Evolutionary conservation across 2,113 vertebrate species (phyloP), one percentile per base, ranked within the genome.

Genomic region (Neodontobutis hainanensis): DNA sequence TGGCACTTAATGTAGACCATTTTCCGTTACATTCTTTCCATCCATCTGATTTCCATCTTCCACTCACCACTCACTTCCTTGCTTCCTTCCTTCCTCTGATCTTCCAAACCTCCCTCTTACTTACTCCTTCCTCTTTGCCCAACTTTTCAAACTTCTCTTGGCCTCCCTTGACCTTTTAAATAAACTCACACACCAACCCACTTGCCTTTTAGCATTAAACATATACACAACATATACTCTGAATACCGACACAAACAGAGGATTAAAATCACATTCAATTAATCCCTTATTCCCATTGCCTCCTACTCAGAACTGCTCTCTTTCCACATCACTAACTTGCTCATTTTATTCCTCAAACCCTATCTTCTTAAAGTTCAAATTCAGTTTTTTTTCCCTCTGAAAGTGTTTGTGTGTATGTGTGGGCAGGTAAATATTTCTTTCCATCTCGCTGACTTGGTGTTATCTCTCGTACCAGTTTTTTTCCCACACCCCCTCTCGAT

Each of bases 381-480:
- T 58, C 52, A 5, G 64, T 68, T 70, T 66, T 66, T 42, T 47
- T 52, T 8, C 34, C 3, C 6, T 14, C 12, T 38, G 8, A 40
- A 40, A 43, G 32, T 27, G 35, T 56, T 43, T 58, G 34, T 45
- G 52, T 68, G 46, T 47, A 60, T 78, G 75, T 47, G 78, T 58
- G 62, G 35, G 74, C 75, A 73, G 74, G 70, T 85, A 88, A 88
- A 89, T 85, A 40, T 53, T 78, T 83, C 74, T 75, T 66, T 66
- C 82, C 73, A 78, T 49, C 50, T 64, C 76, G 47, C 65, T 75
- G 78, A 73, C 71, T 78, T 61, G 19, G 52, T 75, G 80, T 82
- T 87, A 88, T 90, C 87, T 76, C 82, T 68, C 68, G 74, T 80
- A 90, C 84, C 87, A 87, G 80, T 34, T 9, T 85, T 84, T 85